phyloP scores from a whole-genome alignment of 2,797 vertebrate species.

The Lophotriccus pileatus region DNA sequence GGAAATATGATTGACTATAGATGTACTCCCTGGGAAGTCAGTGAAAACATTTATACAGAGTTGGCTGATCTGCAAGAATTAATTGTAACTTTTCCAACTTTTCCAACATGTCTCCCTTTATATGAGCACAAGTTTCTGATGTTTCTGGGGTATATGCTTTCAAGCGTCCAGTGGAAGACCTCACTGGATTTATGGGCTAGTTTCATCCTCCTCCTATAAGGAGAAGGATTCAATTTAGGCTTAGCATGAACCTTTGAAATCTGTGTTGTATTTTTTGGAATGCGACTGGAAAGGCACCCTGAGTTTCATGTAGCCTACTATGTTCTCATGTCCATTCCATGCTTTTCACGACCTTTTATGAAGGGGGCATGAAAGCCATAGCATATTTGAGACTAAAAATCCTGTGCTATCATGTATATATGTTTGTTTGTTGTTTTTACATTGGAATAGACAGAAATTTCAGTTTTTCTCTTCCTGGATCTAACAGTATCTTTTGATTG shows the following conservation, averaged over 20 bases:
- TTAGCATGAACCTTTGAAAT: not conserved
- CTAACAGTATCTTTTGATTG: not conserved
- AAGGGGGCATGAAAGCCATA: not conserved
- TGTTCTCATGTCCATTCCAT: not conserved
- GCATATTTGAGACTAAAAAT: not conserved
- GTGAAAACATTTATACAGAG: not conserved
- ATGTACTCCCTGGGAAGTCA: not conserved
- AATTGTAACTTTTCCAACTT: not conserved
- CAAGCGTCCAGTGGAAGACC: not conserved
- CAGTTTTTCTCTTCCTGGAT: not conserved
- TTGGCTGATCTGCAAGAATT: not conserved
- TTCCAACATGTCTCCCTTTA: not conserved
- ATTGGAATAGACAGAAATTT: not conserved
- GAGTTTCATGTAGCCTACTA: not conserved
- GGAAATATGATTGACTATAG: not conserved
- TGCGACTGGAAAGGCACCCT: not conserved
- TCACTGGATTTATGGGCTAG: not conserved
- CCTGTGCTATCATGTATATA: not conserved
- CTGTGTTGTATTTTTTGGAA: not conserved
- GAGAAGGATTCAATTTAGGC: not conserved
- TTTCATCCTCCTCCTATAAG: not conserved
- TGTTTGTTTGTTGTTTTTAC: not conserved
- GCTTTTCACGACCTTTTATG: not conserved
- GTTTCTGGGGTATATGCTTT: not conserved
- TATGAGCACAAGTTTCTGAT: not conserved